A percentile compares a stretch with the other conserved stretches of the same genome.
Evolutionary conservation across 2,113 vertebrate genomes (phyloP).

Genomic region (Ellobius talpinus): DNA sequence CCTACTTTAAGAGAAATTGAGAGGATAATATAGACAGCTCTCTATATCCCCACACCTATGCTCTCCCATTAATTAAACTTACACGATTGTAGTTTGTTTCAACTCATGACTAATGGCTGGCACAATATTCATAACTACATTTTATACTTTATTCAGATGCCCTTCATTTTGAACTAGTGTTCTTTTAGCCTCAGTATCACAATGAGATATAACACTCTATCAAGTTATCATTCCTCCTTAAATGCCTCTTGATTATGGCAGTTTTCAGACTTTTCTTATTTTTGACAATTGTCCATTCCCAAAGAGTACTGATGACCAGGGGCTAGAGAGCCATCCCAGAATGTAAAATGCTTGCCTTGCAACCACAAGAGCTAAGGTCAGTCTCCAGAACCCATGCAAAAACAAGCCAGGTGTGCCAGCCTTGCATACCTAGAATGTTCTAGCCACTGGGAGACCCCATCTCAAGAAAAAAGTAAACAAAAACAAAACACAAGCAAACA

Average conservation of each 20-base stretch:
- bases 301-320: not conserved
- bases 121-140: slow-evolving; percentile 15
- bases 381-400: not conserved
- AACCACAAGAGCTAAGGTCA: not conserved
- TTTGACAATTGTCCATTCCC: not conserved
- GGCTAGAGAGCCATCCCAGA: not conserved
- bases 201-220: not conserved
- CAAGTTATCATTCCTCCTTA: not conserved
- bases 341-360: not conserved
- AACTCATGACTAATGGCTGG: not conserved
- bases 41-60: not conserved
- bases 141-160: not conserved
- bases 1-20: not conserved
- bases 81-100: not conserved
- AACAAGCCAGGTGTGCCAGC: not conserved
- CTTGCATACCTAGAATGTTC: not conserved
- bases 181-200: not conserved
- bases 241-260: not conserved
- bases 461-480: not conserved
- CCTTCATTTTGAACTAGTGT: not conserved
- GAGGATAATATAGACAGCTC: not conserved
- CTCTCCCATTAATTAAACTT: not conserved
- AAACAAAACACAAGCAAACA: not conserved
- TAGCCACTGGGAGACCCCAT: not conserved
- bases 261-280: slow-evolving; percentile 13